Evolutionary conservation across 2,888 invertebrate species (phyloP).

Genomic region (Escarpia spicata): DNA sequence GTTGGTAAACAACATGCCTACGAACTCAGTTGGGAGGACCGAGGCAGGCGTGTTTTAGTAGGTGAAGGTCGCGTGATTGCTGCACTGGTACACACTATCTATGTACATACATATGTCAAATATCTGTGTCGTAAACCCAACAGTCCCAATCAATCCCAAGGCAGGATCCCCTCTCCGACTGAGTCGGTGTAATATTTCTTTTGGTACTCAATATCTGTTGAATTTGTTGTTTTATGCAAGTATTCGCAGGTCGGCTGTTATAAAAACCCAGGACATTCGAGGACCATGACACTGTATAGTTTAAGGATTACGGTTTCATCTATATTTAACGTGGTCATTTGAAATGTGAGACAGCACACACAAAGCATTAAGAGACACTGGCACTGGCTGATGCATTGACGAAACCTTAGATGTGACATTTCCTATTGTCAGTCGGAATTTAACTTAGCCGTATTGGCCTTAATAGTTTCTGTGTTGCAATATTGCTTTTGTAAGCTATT

Average conservation of each 20-base stretch:
- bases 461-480: constrained; percentile 17
- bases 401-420: constrained; percentile 23
- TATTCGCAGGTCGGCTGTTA: neutral
- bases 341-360: constrained; percentile 13
- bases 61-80: constrained; percentile 21
- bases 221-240: neutral
- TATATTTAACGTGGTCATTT: constrained; percentile 23
- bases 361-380: neutral
- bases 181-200: constrained; percentile 7
- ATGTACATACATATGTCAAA: constrained; percentile 20
- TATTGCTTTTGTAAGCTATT: constrained; percentile 17
- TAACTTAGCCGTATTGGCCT: constrained; percentile 19
- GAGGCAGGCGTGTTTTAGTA: constrained; percentile 25
- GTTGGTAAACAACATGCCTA: constrained; percentile 23
- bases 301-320: constrained; percentile 17
- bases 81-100: constrained; percentile 22
- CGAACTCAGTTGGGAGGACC: neutral
- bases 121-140: neutral
- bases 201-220: constrained; percentile 14
- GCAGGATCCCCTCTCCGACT: constrained; percentile 13
- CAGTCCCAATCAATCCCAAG: neutral
- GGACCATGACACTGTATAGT: constrained; percentile 23
- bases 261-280: neutral
- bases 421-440: constrained; percentile 19
- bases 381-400: constrained; percentile 18